phyloP scores from a whole-genome alignment of 2,888 invertebrate species.

The Clistopyga incitator region DNA sequence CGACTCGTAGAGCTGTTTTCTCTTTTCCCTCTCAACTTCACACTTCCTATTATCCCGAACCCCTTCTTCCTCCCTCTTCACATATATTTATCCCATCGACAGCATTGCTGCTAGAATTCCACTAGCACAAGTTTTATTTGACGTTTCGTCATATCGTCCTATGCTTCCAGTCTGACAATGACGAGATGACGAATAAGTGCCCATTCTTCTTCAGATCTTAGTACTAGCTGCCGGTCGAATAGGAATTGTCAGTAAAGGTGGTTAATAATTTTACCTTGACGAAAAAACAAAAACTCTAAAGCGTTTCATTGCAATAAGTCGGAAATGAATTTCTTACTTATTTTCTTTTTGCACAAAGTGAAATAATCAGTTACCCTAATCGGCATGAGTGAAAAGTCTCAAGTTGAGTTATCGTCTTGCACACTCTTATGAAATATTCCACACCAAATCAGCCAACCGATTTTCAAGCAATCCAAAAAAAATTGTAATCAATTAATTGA shows the following conservation, averaged over 20 bases:
- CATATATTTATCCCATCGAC: neutral
- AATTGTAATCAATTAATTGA: too few relatives aligned
- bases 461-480: too few relatives aligned
- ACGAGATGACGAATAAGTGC: slow-evolving; percentile 8
- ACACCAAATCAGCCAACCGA: too few relatives aligned
- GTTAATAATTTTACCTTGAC: neutral
- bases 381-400: too few relatives aligned
- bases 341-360: neutral
- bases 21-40: neutral
- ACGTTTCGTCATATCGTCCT: neutral
- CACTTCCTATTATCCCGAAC: neutral
- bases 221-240: neutral
- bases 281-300: neutral
- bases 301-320: slow-evolving; percentile 12
- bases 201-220: slow-evolving; percentile 1
- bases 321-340: slow-evolving; percentile 11
- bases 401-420: too few relatives aligned
- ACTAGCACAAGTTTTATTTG: neutral
- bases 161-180: neutral
- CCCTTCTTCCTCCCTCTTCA: neutral
- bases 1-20: slow-evolving; percentile 15
- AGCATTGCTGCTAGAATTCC: neutral
- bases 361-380: too few relatives aligned
- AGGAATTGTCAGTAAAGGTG: neutral
- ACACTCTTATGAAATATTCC: too few relatives aligned